Conservation (phyloP, 2,113 vertebrate genomes). For the Cervus canadensis region DNA sequence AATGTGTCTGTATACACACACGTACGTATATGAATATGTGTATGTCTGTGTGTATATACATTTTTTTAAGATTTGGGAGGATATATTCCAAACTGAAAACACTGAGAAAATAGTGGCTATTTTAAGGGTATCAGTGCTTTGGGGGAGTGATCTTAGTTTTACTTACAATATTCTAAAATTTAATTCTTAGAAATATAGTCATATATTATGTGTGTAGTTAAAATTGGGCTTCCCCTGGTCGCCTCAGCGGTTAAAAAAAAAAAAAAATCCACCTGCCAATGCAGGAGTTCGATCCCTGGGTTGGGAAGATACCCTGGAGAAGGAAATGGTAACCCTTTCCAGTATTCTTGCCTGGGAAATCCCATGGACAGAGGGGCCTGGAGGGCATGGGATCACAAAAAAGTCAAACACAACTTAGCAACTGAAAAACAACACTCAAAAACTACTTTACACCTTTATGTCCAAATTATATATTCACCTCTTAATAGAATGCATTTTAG, state of each 20-base stretch:
- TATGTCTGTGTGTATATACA: neutral
- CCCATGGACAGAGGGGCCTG: neutral
- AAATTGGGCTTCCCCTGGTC: neutral
- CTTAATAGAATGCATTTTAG: neutral
- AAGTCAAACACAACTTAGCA: neutral
- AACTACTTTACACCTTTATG: neutral
- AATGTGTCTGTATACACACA: neutral
- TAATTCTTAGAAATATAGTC: neutral
- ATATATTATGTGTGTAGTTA: neutral
- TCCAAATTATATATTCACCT: neutral
- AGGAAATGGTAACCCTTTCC: neutral
- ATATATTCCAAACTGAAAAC: neutral
- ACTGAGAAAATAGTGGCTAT: neutral
- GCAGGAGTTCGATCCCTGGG: neutral
- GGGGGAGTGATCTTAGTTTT: neutral
- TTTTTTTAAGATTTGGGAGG: neutral
- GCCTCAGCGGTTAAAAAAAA: neutral
- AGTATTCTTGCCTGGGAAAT: neutral
- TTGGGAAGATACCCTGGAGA: neutral
- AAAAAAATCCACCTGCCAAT: neutral
- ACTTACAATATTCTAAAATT: neutral
- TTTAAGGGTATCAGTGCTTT: neutral
- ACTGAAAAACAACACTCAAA: neutral
- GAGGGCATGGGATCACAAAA: neutral
- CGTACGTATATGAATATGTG: neutral